These are phyloP conservation scores for Scylla paramamosain DNA, from an alignment of 1,140 invertebrate genomes.

Conservation along the genomic window DNA sequence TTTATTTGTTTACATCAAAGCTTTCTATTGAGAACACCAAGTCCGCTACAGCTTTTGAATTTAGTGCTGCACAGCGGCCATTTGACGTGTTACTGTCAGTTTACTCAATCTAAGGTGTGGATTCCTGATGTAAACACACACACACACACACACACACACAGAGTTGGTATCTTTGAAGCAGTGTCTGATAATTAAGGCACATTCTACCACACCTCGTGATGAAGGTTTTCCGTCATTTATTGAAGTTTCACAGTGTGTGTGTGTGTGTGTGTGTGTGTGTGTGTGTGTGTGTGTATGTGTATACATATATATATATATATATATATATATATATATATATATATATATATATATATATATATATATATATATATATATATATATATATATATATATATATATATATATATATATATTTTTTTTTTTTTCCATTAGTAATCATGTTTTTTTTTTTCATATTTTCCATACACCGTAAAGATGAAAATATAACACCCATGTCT, in stretches of 20 bases:
- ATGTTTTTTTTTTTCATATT: not conserved
- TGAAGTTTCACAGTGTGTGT: no score
- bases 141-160: no score
- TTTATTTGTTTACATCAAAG: not conserved
- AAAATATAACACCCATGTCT: no score
- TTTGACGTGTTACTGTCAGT: not conserved
- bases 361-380: conserved; percentile 51
- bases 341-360: not conserved
- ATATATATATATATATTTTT: conserved; percentile 38
- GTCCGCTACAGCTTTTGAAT: not conserved
- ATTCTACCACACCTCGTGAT: not conserved
- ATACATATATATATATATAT: not conserved
- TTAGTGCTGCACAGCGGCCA: not conserved
- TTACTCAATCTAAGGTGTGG: not conserved
- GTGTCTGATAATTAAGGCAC: not conserved
- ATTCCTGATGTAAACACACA: no score
- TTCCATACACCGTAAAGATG: not conserved
- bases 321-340: not conserved
- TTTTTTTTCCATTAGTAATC: not conserved
- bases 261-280: no score
- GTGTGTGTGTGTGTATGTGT: no score
- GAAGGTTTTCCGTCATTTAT: no score
- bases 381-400: conserved; percentile 49
- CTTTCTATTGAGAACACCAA: not conserved
- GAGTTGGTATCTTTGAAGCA: no score